Conservation (phyloP, 2,797 vertebrate genomes). For the Sebastes aleutianus region DNA sequence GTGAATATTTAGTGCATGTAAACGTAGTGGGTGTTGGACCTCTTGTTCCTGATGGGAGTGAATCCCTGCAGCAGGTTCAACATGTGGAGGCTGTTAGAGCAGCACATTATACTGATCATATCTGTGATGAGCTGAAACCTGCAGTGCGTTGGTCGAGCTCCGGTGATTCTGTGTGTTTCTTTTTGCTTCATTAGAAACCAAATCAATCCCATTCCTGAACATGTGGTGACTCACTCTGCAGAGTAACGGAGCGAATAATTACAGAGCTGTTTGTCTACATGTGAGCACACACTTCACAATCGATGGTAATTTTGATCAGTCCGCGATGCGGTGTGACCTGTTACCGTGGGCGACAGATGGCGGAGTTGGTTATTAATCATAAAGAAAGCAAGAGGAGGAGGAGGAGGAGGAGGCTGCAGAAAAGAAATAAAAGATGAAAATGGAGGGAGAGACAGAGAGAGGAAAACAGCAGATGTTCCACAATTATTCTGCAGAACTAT, state of each 20-base stretch:
- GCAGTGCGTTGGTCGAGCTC: not conserved
- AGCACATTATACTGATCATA: not conserved
- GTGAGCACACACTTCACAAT: not conserved
- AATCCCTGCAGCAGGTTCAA: not conserved
- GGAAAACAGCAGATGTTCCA: slow-evolving; percentile 5
- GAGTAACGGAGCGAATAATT: not conserved
- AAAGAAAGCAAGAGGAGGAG: not conserved
- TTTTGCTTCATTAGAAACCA: not conserved
- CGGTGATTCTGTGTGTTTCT: not conserved
- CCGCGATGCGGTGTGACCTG: slow-evolving; percentile 5
- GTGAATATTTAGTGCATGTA: too few species aligned
- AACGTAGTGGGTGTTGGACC: too few species aligned
- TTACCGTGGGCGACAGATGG: slow-evolving; percentile 39
- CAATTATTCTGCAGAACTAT: not conserved
- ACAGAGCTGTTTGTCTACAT: not conserved
- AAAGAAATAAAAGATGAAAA: not conserved
- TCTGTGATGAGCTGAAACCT: not conserved
- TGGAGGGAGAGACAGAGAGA: not conserved
- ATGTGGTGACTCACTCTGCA: slow-evolving; percentile 20
- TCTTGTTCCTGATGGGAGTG: not conserved
- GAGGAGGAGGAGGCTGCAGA: not conserved
- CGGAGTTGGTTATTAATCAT: slow-evolving; percentile 15
- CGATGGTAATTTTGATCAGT: slow-evolving; percentile 2
- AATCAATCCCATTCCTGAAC: not conserved
- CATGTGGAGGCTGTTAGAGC: not conserved